Conservation (phyloP, 2,113 vertebrate species). For the Candoia aspera region DNA sequence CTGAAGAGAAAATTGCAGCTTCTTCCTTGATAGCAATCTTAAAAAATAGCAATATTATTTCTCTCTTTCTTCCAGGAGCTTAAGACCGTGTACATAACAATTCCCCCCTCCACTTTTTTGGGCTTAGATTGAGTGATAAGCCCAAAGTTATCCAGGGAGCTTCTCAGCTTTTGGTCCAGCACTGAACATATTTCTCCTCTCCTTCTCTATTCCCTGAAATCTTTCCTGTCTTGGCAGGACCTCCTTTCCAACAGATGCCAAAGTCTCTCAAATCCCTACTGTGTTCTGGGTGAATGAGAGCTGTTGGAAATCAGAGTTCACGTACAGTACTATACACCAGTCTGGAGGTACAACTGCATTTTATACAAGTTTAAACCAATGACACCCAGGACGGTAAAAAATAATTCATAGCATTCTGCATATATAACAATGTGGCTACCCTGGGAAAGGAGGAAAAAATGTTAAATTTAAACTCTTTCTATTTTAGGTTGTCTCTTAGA, state of each 20-base stretch:
- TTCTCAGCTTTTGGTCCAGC: too few species aligned
- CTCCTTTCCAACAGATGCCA: too few species aligned
- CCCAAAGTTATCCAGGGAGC: background rate
- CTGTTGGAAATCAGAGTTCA: background rate
- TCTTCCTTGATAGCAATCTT: background rate
- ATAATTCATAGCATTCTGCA: background rate
- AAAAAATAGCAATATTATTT: background rate
- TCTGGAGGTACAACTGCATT: background rate
- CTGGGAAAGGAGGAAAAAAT: background rate
- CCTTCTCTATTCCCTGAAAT: too few species aligned
- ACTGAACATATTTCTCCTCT: too few species aligned
- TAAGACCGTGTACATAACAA: background rate
- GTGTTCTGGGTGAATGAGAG: too few species aligned
- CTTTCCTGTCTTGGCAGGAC: too few species aligned
- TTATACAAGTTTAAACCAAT: background rate
- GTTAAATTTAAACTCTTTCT: background rate
- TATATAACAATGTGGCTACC: background rate
- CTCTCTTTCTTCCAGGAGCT: background rate
- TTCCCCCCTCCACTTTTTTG: background rate
- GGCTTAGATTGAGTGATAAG: background rate
- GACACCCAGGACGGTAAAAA: background rate
- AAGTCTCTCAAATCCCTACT: too few species aligned
- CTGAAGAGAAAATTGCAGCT: background rate
- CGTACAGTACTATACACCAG: background rate
- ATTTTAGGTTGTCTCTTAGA: background rate